These are phyloP conservation scores for Macrostomum lignano DNA, from an alignment of 1,140 invertebrate species.

Conservation along the genomic window DNA sequence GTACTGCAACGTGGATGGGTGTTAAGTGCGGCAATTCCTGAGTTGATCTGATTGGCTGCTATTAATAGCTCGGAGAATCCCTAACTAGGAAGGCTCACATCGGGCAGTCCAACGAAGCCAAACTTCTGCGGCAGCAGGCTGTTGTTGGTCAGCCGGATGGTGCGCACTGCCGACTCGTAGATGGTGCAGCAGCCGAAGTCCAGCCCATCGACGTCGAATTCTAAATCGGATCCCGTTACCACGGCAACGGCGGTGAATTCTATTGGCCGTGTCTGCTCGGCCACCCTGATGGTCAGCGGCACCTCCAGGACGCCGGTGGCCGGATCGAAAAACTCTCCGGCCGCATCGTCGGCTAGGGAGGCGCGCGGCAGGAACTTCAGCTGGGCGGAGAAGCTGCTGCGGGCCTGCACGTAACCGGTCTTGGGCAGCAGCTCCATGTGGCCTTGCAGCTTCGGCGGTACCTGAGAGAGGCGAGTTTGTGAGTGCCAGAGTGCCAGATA, in stretches of 20 bases:
- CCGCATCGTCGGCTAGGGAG: conserved; percentile 14
- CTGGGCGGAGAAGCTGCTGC: conserved; percentile 16
- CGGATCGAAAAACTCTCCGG: conserved; percentile 21
- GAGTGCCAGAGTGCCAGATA: no score
- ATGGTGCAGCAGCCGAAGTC: conserved; percentile 26
- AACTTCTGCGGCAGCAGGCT: conserved; percentile 25
- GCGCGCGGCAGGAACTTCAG: conserved; percentile 23
- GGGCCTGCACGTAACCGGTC: conserved; percentile 20
- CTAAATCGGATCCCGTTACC: conserved; percentile 23
- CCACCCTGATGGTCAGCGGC: conserved; percentile 20
- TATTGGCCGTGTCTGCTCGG: conserved; percentile 20
- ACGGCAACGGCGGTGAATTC: conserved; percentile 22
- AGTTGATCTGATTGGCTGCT: no score
- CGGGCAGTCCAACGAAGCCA: conserved; percentile 24
- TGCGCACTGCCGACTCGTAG: conserved; percentile 17
- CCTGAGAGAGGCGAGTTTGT: no score
- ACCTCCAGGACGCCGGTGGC: conserved; percentile 24
- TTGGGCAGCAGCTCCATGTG: conserved; percentile 25
- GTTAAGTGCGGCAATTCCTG: no score
- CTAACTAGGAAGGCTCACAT: conserved; percentile 12
- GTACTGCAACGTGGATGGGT: no score
- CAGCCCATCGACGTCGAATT: conserved; percentile 21
- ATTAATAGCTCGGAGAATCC: no score
- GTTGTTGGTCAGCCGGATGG: conserved; percentile 19
- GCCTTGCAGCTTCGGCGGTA: conserved; percentile 18